Evolutionary conservation across 2,797 vertebrate species (phyloP).

Genomic region (Phoxinus dragarum): DNA sequence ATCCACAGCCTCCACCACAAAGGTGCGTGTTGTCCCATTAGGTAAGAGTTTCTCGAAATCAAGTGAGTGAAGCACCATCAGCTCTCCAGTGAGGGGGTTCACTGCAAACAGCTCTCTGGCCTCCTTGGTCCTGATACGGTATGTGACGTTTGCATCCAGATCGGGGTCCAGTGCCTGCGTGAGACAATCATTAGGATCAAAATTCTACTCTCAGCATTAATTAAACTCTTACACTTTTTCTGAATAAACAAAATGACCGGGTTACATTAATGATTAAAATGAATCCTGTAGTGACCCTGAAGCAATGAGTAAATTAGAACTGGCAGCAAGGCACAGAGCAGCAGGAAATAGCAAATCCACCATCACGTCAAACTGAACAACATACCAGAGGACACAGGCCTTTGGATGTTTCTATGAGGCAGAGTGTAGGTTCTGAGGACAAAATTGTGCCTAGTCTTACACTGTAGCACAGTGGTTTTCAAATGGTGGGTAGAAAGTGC

Average conservation of each 20-base stretch:
- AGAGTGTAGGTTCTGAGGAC: background rate
- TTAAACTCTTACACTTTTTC: constrained; percentile 11
- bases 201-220: background rate
- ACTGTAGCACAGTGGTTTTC: background rate
- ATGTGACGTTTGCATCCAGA: constrained; percentile 87
- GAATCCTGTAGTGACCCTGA: constrained; percentile 25
- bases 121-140: constrained; percentile 84
- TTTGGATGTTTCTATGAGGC: constrained; percentile 21
- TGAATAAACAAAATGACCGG: background rate
- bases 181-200: constrained; percentile 25
- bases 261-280: constrained; percentile 29
- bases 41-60: constrained; percentile 89
- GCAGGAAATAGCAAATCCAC: background rate
- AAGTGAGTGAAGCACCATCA: constrained; percentile 83
- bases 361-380: background rate
- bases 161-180: constrained; percentile 89
- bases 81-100: constrained; percentile 83
- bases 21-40: constrained; percentile 82
- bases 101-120: constrained; percentile 82
- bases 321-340: background rate
- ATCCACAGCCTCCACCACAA: constrained; percentile 90
- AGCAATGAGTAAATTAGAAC: constrained; percentile 20
- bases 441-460: background rate
- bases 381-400: background rate
- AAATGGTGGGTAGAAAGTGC: background rate